Evolutionary conservation across 2,113 vertebrate genomes (phyloP), one percentile per base, ranked within the genome.

Genomic region (Nannospalax galili): DNA sequence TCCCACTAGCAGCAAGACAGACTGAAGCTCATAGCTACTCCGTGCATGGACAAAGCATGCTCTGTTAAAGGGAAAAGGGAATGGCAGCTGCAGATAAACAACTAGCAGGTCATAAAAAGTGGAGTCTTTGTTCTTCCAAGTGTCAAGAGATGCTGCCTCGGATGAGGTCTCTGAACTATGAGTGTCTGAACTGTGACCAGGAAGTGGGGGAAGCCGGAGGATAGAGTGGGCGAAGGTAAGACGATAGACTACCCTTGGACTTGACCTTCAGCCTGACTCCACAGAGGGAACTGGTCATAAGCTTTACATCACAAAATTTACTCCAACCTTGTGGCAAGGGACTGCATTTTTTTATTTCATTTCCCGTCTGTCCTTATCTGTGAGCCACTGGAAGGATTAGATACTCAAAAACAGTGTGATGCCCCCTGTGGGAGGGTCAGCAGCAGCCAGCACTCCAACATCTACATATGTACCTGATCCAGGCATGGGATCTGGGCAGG

Each of bases 291-390:
- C 28, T 67, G 65, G 37, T 0, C 3, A 0, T 37, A 22, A 84
- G 6, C n/a, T n/a, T 52, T 32, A n/a, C 2, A 37, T 9, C 60
- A 84, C 9, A 64, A 60, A 85, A 73, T 0, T 88, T 78, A 32
- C 52, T 95, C 62, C 52, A 72, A 60, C 56, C 22, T 92, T n/a
- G 22, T 75, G 30, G 35, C 78, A 48, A 22, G 32, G 4, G n/a
- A 3, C 10, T 5, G 12, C 17, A 22, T 1, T 48, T 92, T 52
- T 52, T 19, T 20, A 79, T 64, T 37, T 52, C 1, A 37, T 79
- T 96, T 90, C 70, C n/a, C 79, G 37, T 20, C 37, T 62, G 35
- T 77, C 70, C n/a, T 73, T 62, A n/a, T 90, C 74, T 84, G 82
- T 56, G 64, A 86, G 37, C 78, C 82, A n/a, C 52, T 91, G 0